Base-by-base conservation (phyloP, 2,888 invertebrate species). In the Cordilura impudica region DNA sequence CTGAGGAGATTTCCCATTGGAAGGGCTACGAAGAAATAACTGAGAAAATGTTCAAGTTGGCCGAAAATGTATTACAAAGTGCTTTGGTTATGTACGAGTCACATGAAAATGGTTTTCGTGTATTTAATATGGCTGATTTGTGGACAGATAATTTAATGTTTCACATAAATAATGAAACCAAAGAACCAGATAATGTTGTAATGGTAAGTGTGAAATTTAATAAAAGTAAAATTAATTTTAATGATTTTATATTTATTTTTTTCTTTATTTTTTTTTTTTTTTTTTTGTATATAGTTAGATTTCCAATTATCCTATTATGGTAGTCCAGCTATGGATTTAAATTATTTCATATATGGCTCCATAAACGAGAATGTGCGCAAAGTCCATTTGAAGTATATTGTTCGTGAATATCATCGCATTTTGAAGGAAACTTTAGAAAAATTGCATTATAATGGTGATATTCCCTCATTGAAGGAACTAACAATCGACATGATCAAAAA, bases 111-210 rank as follows among this genome's bases (percentile, higher is more conserved):
- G 84, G 83, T 2, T 88, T 90, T 66, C 84, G 86, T 5, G 90
- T 90, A 0, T 86, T 90, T 5, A 89, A 88, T 81, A 75, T 89
- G 75, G 85, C 86, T 1, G 89, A 90, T 67, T 77, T 89, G 31
- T 90, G 90, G 90, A 85, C 88, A 31, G 87, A 89, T 72, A 90
- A 89, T 78, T 81, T 89, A 2, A 86, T 90, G 87, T 89, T 89
- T 65, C 87, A 87, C 47, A 73, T 86, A 10, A 82, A 88, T 78
- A 85, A 87, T 79, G 88, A 88, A 61, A 84, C 87, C 61, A 85
- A 86, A 63, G 85, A 87, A 19, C 87, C 89, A 0, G 86, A 89
- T 53, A 85, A 89, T 85, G 88, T 88, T 5, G 75, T 89, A 8
- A 82, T 89, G 76, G 89, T 89, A 76, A 84, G 84, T 45, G 8